phyloP scores from a whole-genome alignment of 2,113 vertebrate genomes.

The Hassar affinis region DNA sequence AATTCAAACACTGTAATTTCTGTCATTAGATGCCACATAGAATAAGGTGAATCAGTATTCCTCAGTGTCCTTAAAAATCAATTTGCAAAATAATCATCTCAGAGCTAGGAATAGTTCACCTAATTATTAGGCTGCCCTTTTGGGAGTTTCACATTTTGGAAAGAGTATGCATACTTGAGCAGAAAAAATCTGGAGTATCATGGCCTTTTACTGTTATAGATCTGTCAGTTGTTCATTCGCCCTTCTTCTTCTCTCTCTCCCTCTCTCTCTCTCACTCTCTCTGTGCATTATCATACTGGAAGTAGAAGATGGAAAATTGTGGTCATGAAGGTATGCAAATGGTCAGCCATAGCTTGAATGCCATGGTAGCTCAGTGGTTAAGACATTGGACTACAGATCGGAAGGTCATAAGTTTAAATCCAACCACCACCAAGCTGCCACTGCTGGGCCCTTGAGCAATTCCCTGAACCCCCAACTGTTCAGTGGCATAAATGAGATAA shows the following conservation, averaged over 20 bases:
- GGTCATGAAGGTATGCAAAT: too few species aligned
- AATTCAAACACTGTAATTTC: not conserved
- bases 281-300: too few species aligned
- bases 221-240: not conserved
- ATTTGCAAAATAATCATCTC: slow-evolving; percentile 27
- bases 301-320: too few species aligned
- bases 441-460: too few species aligned
- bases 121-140: slow-evolving; percentile 11
- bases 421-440: too few species aligned
- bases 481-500: too few species aligned
- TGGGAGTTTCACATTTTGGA: slow-evolving; percentile 13
- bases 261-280: too few species aligned
- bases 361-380: too few species aligned
- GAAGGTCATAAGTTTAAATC: too few species aligned
- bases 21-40: not conserved
- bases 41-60: not conserved
- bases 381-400: too few species aligned
- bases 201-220: not conserved
- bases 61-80: not conserved
- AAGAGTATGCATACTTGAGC: not conserved
- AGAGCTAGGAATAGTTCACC: not conserved
- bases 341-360: too few species aligned
- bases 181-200: not conserved
- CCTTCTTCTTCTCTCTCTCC: not conserved
- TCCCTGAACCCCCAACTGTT: too few species aligned